These are phyloP conservation scores for Lepus timidus DNA, from an alignment of 2,113 vertebrate species.

Conservation along the genomic window DNA sequence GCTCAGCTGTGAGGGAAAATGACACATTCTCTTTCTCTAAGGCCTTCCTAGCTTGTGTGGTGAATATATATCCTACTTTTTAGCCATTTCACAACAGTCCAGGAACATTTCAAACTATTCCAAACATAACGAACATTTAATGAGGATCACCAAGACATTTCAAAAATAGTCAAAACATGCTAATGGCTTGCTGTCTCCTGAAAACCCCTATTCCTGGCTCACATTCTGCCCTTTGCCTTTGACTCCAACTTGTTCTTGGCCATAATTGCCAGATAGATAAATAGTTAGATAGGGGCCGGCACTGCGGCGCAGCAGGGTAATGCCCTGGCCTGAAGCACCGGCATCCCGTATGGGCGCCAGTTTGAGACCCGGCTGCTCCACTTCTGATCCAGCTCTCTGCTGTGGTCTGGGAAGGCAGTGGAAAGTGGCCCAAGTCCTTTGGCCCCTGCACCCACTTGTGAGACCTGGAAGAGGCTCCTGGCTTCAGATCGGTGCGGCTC, in stretches of 20 bases:
- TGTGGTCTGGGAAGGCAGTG: no score
- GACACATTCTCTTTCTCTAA: slow-evolving; percentile 47
- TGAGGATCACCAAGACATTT: slow-evolving; percentile 55
- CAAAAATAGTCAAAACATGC: background rate
- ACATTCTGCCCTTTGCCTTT: background rate
- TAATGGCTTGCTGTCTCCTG: background rate
- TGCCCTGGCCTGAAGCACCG: no score
- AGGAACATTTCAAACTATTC: slow-evolving; percentile 53
- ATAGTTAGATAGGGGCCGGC: no score
- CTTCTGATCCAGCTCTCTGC: no score
- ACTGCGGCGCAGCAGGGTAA: no score
- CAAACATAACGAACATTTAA: slow-evolving; percentile 71
- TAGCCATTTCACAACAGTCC: slow-evolving; percentile 52
- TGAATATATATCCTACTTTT: slow-evolving; percentile 57
- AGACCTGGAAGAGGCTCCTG: no score
- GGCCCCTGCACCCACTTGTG: no score
- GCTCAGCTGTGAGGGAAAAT: slow-evolving; percentile 53
- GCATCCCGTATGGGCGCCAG: no score
- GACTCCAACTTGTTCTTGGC: background rate
- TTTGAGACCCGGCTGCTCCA: no score
- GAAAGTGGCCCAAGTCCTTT: no score
- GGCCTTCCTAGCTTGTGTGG: background rate
- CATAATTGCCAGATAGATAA: background rate
- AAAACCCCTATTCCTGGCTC: background rate
- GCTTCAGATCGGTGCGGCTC: no score